Percentiles rank a stretch among this genome's conserved stretches.
Evolutionary conservation across 2,888 invertebrate genomes (phyloP).

Genomic region (Schizotus pectinicornis): DNA sequence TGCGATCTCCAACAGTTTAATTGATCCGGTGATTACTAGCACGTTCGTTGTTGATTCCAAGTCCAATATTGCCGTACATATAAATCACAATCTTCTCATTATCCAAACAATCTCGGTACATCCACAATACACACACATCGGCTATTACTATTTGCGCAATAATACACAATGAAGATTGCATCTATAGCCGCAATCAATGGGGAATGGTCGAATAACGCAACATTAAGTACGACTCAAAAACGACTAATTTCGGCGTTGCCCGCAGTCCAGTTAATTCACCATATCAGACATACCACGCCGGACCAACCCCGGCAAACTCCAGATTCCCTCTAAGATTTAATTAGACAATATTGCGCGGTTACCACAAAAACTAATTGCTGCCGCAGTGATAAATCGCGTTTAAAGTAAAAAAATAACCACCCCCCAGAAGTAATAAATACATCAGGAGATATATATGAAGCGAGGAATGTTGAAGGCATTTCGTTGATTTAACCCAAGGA

Average conservation of each 20-base stretch:
- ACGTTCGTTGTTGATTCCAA: slow-evolving; percentile 8
- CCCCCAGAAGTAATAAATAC: slow-evolving; percentile 43
- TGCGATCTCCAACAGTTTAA: too few species aligned
- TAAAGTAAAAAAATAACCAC: slow-evolving; percentile 27
- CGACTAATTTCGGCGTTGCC: too few species aligned
- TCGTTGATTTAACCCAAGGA: slow-evolving; percentile 51
- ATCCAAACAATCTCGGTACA: slow-evolving; percentile 44
- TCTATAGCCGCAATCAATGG: slow-evolving; percentile 45
- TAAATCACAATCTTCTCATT: slow-evolving; percentile 47
- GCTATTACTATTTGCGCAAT: slow-evolving; percentile 45
- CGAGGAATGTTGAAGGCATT: slow-evolving; percentile 46
- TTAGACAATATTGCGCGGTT: too few species aligned
- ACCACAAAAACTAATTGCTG: too few species aligned
- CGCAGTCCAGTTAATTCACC: slow-evolving; percentile 7
- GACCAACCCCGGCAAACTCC: too few species aligned
- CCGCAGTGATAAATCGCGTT: slow-evolving; percentile 3
- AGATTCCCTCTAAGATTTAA: too few species aligned
- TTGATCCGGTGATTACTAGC: background rate
- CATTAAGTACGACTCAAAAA: slow-evolving; percentile 4
- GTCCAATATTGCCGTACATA: slow-evolving; percentile 18
- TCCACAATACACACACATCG: slow-evolving; percentile 36
- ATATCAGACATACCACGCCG: too few species aligned
- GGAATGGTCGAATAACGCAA: slow-evolving; percentile 42
- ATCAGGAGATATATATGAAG: slow-evolving; percentile 45
- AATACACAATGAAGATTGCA: slow-evolving; percentile 47